Base-by-base conservation (phyloP, 2,797 vertebrate genomes). In the Hipposideros larvatus region DNA sequence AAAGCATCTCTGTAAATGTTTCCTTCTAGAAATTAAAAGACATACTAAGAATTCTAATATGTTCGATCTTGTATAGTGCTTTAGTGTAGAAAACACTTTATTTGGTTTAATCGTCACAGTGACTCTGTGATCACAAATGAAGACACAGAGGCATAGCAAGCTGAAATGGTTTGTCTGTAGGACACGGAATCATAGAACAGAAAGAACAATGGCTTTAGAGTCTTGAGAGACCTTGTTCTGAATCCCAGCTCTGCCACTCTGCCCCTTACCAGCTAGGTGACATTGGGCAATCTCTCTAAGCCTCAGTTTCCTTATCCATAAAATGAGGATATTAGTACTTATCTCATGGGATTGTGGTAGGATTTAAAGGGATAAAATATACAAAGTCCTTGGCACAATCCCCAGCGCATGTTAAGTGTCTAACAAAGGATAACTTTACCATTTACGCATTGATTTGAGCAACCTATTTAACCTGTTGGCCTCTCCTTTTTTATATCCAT, bases 21-120 rank as follows among this genome's bases (percentile, higher is more conserved):
- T 28, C 26, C 59, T 87, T 92, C 15, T 41, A 77, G 18, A 97
- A 88, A 74, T 89, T 77, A 83, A 89, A 80, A 85, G 16, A 86
- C 14, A 90, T 48, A 80, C 5, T 28, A 78, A 73, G 7, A 87
- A 82, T 68, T 93, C 26, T 77, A 85, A 84, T 53, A 88, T 41
- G 28, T 21, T 87, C 78, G n/a, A 79, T 75, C 6, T 68, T 77
- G 0, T 66, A 89, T 7, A 80, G 4, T 41, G 18, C 9, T 83
- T 82, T 92, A 86, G 28, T 73, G 14, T 80, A 73, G 18, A 87
- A 73, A 89, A 59, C 8, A 82, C n/a, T 88, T 74, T 70, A 66
- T 84, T 91, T 74, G 43, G 26, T 88, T 53, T 79, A 84, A 59
- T 66, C 37, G 15, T 84, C n/a, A 75, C 2, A 79, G 70, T 51